Evolutionary conservation across 1,140 invertebrate genomes (phyloP).

Genomic region (Drosophila albomicans): DNA sequence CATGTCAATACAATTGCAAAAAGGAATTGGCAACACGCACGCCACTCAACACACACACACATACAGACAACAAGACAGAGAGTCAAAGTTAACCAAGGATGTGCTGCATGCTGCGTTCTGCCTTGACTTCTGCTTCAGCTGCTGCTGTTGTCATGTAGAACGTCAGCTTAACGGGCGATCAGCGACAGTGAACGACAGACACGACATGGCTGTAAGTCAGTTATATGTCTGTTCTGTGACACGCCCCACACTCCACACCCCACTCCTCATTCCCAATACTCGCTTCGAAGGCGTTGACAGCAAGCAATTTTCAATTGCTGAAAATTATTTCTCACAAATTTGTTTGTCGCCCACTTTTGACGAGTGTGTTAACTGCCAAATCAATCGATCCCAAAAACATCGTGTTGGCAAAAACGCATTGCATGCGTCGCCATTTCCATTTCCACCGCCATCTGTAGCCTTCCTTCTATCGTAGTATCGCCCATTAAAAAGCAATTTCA

Average conservation of each 20-base stretch:
- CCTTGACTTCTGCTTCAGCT: background rate
- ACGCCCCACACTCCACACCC: background rate
- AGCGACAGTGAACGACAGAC: slow-evolving; percentile 61
- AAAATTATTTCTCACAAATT: slow-evolving; percentile 58
- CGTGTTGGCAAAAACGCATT: slow-evolving; percentile 52
- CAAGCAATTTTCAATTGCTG: slow-evolving; percentile 60
- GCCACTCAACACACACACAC: slow-evolving; percentile 18
- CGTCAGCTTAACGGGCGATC: slow-evolving; percentile 74
- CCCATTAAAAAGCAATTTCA: slow-evolving; percentile 76
- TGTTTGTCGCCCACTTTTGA: slow-evolving; percentile 42
- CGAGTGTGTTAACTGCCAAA: slow-evolving; percentile 69
- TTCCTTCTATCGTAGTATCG: background rate
- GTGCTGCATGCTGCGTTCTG: slow-evolving; percentile 22
- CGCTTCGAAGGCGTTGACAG: slow-evolving; percentile 59
- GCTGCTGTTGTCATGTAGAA: slow-evolving; percentile 30
- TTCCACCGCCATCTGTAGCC: background rate
- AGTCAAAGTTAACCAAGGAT: slow-evolving; percentile 30
- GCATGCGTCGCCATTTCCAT: background rate
- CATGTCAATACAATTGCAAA: slow-evolving; percentile 72
- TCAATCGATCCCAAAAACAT: slow-evolving; percentile 55
- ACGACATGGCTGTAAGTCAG: slow-evolving; percentile 7
- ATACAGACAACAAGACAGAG: background rate
- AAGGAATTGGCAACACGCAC: slow-evolving; percentile 57
- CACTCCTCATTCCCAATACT: background rate
- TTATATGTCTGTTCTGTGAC: slow-evolving; percentile 14